phyloP scores from a whole-genome alignment of 1,140 invertebrate genomes.

The Eulimnadia texana region DNA sequence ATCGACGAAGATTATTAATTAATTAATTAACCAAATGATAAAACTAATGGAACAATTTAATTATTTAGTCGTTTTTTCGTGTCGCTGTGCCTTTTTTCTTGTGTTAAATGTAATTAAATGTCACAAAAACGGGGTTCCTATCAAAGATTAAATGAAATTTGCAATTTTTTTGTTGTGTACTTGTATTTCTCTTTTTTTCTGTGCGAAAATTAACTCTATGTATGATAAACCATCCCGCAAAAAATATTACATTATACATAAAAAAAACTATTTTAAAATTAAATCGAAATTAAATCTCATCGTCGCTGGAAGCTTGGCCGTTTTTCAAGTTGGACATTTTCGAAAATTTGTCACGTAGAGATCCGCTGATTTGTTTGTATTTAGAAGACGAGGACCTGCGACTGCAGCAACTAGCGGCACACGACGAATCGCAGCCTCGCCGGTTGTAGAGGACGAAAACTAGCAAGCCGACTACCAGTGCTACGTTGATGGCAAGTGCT shows the following conservation, averaged over 20 bases:
- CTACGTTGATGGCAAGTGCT: conserved; percentile 10
- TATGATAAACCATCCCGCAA: background rate
- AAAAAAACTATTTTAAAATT: background rate
- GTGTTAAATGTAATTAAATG: too few species aligned
- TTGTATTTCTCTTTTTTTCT: too few species aligned
- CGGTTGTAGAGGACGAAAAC: conserved; percentile 3
- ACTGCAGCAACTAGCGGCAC: background rate
- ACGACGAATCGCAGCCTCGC: conserved; percentile 8
- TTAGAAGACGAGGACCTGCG: background rate
- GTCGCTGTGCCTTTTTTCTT: too few species aligned
- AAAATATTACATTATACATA: background rate
- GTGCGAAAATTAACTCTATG: background rate
- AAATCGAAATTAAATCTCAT: background rate
- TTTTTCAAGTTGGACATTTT: background rate
- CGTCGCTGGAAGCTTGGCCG: background rate
- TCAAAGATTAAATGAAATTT: too few species aligned
- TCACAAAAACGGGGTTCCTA: too few species aligned
- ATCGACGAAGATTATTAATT: background rate
- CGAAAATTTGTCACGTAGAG: background rate
- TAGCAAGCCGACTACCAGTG: conserved; percentile 9
- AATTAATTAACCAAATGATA: background rate
- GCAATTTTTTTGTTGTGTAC: too few species aligned
- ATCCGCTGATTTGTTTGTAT: background rate
- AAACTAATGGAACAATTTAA: background rate
- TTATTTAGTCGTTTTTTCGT: background rate